Evolutionary conservation across 2,113 vertebrate species (phyloP), one percentile per base, ranked within the genome.

Genomic region (Malurus melanocephalus): DNA sequence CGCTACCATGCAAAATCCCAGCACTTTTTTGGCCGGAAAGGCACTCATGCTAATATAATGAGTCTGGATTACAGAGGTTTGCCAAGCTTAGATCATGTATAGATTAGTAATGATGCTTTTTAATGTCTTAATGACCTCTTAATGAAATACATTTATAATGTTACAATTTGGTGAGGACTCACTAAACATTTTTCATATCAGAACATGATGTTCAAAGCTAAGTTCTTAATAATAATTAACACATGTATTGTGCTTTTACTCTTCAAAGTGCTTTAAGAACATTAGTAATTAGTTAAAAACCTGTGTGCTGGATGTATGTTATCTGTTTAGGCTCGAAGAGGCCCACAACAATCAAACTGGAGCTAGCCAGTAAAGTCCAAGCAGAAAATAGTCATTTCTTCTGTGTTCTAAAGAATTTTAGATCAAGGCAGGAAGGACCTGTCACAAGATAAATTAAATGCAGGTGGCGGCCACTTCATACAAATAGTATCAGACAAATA

Each of bases 141-240:
- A 94, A 94, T 94, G 69, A 94, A 97, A 94, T 93, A 56, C 79
- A 87, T 88, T 96, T 96, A 94, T 95, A 88, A 96, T 85, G 52
- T 30, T 51, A 74, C n/a, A 16, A 75, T 87, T 87, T 95, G 86
- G 88, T 93, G 88, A 92, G 77, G 85, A 92, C 61, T 77, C 57
- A 56, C 30, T 89, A 76, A 88, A 89, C 85, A 92, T 96, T 85
- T 79, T 94, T 95, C 89, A 85, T 92, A 80, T 76, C 45, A 91
- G 81, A 93, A 93, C 88, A 92, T 2, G 10, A 91, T 92, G 89
- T 96, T 95, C 95, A 92, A 94, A 95, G 94, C 78, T 49, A 92
- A 85, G 89, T 84, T 92, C 89, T 94, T 93, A 93, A 90, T 93
- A 93, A 91, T 88, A 93, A 96, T 95, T 93, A 91, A 89, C 82